phyloP scores from a whole-genome alignment of 2,888 invertebrate genomes.

The Rhamnusium bicolor region DNA sequence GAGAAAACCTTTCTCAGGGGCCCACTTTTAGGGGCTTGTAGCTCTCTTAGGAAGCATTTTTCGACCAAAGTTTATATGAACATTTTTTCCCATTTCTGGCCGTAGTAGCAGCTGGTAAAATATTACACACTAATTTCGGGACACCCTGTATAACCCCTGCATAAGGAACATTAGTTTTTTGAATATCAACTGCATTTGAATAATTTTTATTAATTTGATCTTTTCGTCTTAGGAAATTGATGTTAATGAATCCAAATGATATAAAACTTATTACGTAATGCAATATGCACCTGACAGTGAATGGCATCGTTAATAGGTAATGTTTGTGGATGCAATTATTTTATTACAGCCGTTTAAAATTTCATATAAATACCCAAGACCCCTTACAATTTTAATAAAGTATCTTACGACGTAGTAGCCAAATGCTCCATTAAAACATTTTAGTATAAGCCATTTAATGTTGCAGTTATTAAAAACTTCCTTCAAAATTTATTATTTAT shows the following conservation, averaged over 20 bases:
- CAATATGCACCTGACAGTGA: background rate
- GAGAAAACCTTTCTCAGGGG: too few relatives aligned
- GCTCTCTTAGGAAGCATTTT: too few relatives aligned
- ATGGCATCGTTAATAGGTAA: background rate
- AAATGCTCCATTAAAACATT: conserved; percentile 10
- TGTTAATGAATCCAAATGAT: background rate
- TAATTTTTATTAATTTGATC: background rate
- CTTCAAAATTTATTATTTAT: conserved; percentile 19
- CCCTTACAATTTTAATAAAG: background rate
- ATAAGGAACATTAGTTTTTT: too few relatives aligned
- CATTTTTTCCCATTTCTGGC: too few relatives aligned
- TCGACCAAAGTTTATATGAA: too few relatives aligned
- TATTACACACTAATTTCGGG: too few relatives aligned
- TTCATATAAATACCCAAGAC: background rate
- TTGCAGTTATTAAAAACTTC: conserved; percentile 12
- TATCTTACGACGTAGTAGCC: background rate
- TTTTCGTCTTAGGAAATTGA: background rate
- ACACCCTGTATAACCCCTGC: too few relatives aligned
- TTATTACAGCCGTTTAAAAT: background rate
- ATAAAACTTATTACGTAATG: background rate
- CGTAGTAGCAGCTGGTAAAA: too few relatives aligned
- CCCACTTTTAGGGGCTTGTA: too few relatives aligned
- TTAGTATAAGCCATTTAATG: conserved; percentile 14
- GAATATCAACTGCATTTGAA: background rate
- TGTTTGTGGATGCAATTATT: background rate